Evolutionary conservation across 2,888 invertebrate species (phyloP).

Genomic region (Nephrotoma guestfalica): DNA sequence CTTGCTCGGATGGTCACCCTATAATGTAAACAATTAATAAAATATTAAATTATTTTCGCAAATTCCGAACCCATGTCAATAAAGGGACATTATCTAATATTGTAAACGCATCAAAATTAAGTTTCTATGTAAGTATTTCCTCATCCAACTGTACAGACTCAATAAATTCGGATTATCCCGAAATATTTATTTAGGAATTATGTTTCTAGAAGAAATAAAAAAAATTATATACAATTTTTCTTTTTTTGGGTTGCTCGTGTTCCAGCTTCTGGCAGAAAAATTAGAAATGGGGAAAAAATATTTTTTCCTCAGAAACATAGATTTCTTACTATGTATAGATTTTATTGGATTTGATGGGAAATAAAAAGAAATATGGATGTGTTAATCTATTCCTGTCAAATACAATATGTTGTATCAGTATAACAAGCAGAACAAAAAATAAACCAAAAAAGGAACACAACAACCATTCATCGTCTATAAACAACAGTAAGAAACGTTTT

Average conservation of each 20-base stretch:
- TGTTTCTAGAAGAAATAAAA: background rate
- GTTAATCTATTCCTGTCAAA: background rate
- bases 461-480: background rate
- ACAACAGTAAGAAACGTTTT: background rate
- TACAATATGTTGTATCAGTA: background rate
- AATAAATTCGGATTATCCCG: background rate
- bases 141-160: background rate
- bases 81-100: no score
- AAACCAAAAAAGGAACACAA: background rate
- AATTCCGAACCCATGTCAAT: no score
- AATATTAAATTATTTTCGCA: no score
- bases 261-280: background rate
- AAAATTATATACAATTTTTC: background rate
- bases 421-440: background rate
- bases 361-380: background rate
- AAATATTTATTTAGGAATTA: background rate
- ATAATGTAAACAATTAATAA: background rate
- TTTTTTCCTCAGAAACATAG: background rate
- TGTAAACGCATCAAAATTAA: background rate
- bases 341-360: background rate
- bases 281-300: background rate
- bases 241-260: background rate
- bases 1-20: background rate
- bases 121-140: background rate
- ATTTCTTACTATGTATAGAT: background rate